phyloP scores from a whole-genome alignment of 2,888 invertebrate species.

The Fragum sueziense region DNA sequence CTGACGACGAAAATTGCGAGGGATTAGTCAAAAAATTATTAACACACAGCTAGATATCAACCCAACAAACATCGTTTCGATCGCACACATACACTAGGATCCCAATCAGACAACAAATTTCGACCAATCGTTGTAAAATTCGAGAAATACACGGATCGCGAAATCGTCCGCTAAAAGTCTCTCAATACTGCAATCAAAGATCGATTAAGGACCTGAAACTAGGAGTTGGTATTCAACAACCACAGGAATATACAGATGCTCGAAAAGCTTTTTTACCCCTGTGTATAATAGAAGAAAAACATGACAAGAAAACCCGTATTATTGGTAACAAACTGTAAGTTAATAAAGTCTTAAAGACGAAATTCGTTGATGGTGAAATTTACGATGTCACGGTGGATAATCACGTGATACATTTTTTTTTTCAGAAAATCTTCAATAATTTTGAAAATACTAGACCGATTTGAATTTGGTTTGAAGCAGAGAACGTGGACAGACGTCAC shows the following conservation, averaged over 20 bases:
- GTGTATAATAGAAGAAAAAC: background rate
- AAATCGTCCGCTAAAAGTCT: background rate
- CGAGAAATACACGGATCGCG: background rate
- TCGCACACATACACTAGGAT: background rate
- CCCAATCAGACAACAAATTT: background rate
- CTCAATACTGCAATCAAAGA: background rate
- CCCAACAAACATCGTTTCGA: background rate
- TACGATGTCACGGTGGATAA: no score
- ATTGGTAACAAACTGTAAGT: background rate
- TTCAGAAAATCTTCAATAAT: no score
- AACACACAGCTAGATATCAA: background rate
- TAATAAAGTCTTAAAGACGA: background rate
- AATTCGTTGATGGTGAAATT: background rate
- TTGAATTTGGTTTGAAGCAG: no score
- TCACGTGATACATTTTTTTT: no score
- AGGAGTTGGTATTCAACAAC: background rate
- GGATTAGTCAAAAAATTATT: background rate
- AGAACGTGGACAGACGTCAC: no score
- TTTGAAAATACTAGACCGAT: no score
- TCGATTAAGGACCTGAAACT: background rate
- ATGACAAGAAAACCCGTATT: background rate
- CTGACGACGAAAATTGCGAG: background rate
- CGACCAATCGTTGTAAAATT: background rate
- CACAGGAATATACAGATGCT: background rate
- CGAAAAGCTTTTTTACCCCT: background rate